These are phyloP conservation scores for Cydia pomonella DNA, from an alignment of 1,140 invertebrate species.

Conservation along the genomic window DNA sequence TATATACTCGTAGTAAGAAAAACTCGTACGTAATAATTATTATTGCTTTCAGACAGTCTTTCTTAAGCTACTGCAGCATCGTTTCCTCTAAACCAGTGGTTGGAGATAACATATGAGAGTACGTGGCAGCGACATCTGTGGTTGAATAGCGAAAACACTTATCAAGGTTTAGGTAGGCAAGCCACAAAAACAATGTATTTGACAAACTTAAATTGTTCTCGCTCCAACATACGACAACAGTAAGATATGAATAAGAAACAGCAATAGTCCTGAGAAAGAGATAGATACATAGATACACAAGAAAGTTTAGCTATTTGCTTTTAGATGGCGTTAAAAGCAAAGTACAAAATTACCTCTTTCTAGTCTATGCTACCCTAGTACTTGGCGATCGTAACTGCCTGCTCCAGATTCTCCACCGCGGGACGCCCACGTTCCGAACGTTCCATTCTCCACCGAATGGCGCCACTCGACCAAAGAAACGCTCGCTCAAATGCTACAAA, in stretches of 20 bases:
- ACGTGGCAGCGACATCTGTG: not conserved
- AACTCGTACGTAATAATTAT: too few relatives aligned
- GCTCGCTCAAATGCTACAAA: not conserved
- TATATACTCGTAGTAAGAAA: too few relatives aligned
- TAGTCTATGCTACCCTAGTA: conserved; percentile 62
- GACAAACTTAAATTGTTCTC: not conserved
- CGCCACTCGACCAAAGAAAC: conserved; percentile 22
- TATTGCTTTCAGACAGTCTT: too few relatives aligned
- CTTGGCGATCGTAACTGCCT: conserved; percentile 76
- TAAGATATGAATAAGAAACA: not conserved
- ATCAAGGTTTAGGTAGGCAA: not conserved
- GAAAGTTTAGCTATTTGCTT: conserved; percentile 33
- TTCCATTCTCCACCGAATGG: conserved; percentile 50
- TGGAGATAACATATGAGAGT: too few relatives aligned
- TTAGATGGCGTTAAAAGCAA: conserved; percentile 45
- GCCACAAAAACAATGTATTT: not conserved
- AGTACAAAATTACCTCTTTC: conserved; percentile 33
- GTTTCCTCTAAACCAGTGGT: too few relatives aligned
- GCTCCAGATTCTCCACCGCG: conserved; percentile 77
- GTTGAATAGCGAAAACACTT: not conserved
- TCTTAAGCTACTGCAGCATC: too few relatives aligned
- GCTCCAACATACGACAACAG: not conserved
- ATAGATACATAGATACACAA: not conserved
- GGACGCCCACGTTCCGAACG: conserved; percentile 70
- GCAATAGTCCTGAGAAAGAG: not conserved